Evolutionary conservation across 2,113 vertebrate species (phyloP).

Genomic region (Dasyornis broadbenti): DNA sequence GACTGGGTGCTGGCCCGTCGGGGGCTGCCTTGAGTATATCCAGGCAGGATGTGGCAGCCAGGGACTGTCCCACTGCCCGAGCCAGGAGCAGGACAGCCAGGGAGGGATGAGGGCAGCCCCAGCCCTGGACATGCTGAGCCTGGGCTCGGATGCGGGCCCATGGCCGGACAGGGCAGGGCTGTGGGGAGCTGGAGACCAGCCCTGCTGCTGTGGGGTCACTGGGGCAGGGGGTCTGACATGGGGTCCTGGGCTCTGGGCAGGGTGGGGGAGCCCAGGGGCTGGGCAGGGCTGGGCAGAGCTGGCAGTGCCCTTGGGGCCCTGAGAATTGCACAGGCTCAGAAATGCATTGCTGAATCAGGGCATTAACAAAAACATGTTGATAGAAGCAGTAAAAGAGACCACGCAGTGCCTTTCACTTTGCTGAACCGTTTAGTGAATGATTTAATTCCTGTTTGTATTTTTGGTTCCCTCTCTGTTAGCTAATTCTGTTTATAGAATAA

Average conservation of each 20-base stretch:
- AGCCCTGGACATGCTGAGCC: too few relatives aligned
- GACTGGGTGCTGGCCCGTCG: accelerated
- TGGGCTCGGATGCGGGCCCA: accelerated
- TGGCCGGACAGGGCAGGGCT: background rate
- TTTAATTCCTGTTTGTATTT: background rate
- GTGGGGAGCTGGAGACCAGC: background rate
- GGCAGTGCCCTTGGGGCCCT: accelerated
- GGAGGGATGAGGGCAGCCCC: accelerated
- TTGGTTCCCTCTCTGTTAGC: background rate
- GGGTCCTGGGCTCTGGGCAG: background rate
- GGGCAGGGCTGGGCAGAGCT: background rate
- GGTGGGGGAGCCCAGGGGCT: accelerated
- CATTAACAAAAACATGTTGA: accelerated
- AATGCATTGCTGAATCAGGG: background rate
- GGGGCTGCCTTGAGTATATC: background rate
- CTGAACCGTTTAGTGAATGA: background rate
- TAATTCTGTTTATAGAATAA: conserved; percentile 47
- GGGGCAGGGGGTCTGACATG: background rate
- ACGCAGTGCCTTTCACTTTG: background rate
- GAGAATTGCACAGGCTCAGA: background rate
- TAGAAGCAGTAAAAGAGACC: background rate
- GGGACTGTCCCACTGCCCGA: background rate
- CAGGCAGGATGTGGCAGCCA: background rate
- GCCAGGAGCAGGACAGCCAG: accelerated
- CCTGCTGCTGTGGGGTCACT: accelerated